These are phyloP conservation scores for Mirza zaza DNA, from an alignment of 2,113 vertebrate genomes.

Conservation along the genomic window DNA sequence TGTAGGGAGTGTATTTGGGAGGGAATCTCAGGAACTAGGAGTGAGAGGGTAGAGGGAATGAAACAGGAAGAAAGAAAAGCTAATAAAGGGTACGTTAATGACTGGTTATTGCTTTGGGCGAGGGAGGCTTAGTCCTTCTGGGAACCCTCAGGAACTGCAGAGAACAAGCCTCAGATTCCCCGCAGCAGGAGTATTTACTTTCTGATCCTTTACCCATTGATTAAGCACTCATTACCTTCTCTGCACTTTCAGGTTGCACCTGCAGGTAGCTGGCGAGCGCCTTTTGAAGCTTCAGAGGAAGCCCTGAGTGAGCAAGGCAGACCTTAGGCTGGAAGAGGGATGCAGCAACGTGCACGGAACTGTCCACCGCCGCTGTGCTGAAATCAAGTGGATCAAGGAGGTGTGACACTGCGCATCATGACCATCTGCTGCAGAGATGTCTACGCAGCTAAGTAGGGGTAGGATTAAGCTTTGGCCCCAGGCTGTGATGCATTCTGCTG, in stretches of 20 bases:
- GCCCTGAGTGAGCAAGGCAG: background rate
- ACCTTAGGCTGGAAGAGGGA: background rate
- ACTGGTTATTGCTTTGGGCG: background rate
- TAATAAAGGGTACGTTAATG: background rate
- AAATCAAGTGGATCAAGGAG: background rate
- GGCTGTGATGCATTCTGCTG: background rate
- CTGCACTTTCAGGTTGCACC: background rate
- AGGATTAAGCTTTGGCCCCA: background rate
- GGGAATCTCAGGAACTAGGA: background rate
- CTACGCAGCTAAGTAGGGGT: background rate
- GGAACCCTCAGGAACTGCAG: background rate
- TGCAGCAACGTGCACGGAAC: background rate
- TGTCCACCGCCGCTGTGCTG: background rate
- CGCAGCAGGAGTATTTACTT: background rate
- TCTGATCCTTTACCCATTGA: background rate
- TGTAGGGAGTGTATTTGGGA: background rate
- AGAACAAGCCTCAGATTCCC: background rate
- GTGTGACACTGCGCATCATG: rapidly evolving
- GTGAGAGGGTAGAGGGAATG: background rate
- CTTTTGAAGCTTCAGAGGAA: background rate
- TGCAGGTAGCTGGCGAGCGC: background rate
- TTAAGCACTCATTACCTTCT: background rate
- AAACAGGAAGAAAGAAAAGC: background rate
- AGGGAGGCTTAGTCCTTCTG: background rate
- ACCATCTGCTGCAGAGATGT: background rate